Conservation (phyloP, 2,888 invertebrate species). For the Trachelus stipa region DNA sequence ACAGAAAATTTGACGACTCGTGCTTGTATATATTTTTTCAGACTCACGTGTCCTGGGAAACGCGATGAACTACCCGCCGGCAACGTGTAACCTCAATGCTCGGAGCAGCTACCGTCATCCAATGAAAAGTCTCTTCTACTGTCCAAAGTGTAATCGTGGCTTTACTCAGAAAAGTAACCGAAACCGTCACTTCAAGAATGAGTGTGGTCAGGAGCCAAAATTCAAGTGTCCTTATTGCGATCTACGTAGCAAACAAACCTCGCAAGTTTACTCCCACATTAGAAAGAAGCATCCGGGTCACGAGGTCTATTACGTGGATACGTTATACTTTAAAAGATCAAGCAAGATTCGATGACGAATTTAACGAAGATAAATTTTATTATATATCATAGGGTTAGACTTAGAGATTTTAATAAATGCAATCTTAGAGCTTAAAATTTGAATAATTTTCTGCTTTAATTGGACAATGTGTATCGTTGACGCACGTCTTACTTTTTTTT, state of each 20-base stretch:
- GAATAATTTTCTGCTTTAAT: not conserved
- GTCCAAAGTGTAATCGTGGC: slow-evolving; percentile 52
- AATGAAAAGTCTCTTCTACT: slow-evolving; percentile 39
- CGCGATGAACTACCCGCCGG: not conserved
- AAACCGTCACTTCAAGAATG: slow-evolving; percentile 60
- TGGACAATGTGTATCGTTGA: not conserved
- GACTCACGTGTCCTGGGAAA: slow-evolving; percentile 36
- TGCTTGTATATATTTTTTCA: slow-evolving; percentile 39
- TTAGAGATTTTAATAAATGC: not conserved
- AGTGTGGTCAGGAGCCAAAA: slow-evolving; percentile 62
- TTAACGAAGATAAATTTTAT: not conserved
- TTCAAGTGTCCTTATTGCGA: slow-evolving; percentile 66
- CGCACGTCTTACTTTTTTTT: not conserved
- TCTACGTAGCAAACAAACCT: slow-evolving; percentile 60
- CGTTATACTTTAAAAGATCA: not conserved
- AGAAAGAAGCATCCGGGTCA: slow-evolving; percentile 55
- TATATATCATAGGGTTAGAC: not conserved
- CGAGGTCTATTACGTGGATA: slow-evolving; percentile 40
- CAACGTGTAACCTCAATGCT: slow-evolving; percentile 12
- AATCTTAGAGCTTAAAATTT: not conserved
- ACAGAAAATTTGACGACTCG: slow-evolving; percentile 21
- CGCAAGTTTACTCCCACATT: slow-evolving; percentile 60
- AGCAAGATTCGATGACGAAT: not conserved
- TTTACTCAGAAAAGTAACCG: slow-evolving; percentile 54
- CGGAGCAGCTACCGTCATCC: slow-evolving; percentile 26